These are phyloP conservation scores for Urocyon cinereoargenteus DNA, from an alignment of 2,797 vertebrate genomes.

Conservation along the genomic window DNA sequence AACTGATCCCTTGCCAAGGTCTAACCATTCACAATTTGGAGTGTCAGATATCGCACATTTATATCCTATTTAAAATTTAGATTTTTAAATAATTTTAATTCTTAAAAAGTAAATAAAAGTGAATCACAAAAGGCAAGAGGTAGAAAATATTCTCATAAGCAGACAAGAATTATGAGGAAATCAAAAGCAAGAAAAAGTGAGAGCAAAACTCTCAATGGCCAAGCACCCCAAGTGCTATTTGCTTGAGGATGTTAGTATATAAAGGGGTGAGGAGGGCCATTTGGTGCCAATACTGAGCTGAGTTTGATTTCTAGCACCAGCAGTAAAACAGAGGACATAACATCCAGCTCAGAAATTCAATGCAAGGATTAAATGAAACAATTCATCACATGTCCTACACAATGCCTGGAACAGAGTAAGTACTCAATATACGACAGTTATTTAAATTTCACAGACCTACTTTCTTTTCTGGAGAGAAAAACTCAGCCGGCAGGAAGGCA, in stretches of 20 bases:
- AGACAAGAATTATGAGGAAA: neutral
- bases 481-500: neutral
- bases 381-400: neutral
- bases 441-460: neutral
- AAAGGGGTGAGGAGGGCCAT: neutral
- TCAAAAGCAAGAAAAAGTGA: conserved; percentile 2
- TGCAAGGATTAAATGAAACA: conserved; percentile 21
- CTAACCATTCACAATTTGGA: neutral
- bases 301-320: neutral
- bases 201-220: neutral
- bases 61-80: conserved; percentile 25
- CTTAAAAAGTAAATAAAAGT: conserved; percentile 43
- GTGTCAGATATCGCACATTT: neutral
- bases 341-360: neutral
- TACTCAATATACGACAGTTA: neutral
- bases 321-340: neutral
- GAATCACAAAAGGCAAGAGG: conserved; percentile 21
- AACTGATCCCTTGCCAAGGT: neutral
- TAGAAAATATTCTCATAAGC: neutral
- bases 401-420: neutral
- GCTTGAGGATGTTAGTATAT: neutral
- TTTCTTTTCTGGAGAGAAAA: conserved; percentile 54
- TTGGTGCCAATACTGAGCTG: neutral
- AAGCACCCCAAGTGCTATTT: neutral
- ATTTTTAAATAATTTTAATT: neutral